These are phyloP conservation scores for Paraplagusia blochii DNA, from an alignment of 2,113 vertebrate species.

Conservation along the genomic window DNA sequence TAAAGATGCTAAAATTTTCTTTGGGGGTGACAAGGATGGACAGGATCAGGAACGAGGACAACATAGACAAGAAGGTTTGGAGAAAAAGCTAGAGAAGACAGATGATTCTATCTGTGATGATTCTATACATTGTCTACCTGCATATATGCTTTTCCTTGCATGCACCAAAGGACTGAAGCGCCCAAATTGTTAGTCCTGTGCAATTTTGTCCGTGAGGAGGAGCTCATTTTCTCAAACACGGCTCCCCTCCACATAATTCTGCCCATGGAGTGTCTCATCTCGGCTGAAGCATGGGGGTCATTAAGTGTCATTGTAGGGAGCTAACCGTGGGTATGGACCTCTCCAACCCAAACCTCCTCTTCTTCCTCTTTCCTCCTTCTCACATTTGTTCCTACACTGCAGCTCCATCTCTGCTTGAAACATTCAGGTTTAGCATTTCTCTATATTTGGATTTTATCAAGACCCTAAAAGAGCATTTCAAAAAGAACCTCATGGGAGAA, in stretches of 20 bases:
- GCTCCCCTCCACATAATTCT: conserved; percentile 71
- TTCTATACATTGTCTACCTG: conserved; percentile 8
- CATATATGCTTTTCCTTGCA: conserved; percentile 35
- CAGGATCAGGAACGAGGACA: too few species aligned
- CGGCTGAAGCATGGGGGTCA: conserved; percentile 72
- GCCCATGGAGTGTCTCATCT: conserved; percentile 73
- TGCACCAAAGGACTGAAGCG: conserved; percentile 49
- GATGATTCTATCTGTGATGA: conserved; percentile 4
- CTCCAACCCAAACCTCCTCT: not conserved
- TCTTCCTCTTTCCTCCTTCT: conserved; percentile 10
- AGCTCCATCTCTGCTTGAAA: conserved; percentile 4
- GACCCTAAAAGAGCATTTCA: conserved; percentile 17
- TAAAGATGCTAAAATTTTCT: too few species aligned
- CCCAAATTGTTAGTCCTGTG: conserved; percentile 64
- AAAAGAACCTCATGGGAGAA: conserved; percentile 5
- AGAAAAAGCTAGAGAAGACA: too few species aligned
- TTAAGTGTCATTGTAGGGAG: conserved; percentile 69
- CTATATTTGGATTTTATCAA: conserved; percentile 27
- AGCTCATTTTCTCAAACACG: conserved; percentile 68
- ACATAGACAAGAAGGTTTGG: too few species aligned
- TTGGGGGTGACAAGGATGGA: too few species aligned
- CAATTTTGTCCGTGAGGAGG: conserved; percentile 64
- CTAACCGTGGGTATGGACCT: conserved; percentile 52
- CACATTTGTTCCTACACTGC: conserved; percentile 8
- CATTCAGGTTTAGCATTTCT: conserved; percentile 14